Conservation (phyloP, 2,797 vertebrate species). For the Takifugu rubripes region DNA sequence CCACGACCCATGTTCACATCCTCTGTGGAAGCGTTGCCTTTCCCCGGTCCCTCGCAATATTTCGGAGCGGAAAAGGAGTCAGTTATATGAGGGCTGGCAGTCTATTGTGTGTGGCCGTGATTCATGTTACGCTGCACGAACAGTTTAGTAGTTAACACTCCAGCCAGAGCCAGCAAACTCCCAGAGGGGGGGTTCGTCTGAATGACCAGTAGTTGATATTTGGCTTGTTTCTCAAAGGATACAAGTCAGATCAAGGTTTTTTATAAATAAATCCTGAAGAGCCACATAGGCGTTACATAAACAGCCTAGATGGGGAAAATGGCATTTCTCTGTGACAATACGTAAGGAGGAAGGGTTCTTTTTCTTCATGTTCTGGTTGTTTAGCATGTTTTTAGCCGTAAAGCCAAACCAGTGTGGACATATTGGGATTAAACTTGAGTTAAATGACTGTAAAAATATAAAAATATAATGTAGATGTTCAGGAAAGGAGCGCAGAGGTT, state of each 20-base stretch:
- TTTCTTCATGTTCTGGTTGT: no score
- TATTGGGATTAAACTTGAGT: no score
- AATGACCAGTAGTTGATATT: conserved; percentile 26
- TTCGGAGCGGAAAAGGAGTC: conserved; percentile 59
- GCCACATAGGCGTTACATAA: background rate
- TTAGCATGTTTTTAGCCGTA: no score
- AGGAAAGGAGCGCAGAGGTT: background rate
- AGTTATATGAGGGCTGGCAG: conserved; percentile 45
- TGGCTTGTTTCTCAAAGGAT: conserved; percentile 14
- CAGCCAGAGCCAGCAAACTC: conserved; percentile 21
- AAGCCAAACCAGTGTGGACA: no score
- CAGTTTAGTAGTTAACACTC: conserved; percentile 32
- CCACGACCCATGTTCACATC: conserved; percentile 73
- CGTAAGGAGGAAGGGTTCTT: no score
- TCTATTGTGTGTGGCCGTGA: conserved; percentile 65
- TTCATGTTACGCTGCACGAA: conserved; percentile 46
- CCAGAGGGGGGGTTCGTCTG: conserved; percentile 8
- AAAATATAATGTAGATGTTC: background rate
- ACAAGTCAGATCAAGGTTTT: background rate
- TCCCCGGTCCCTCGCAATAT: conserved; percentile 60
- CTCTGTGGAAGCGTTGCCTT: conserved; percentile 72
- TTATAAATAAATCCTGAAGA: background rate
- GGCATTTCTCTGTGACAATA: background rate
- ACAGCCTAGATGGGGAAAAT: background rate
- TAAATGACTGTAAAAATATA: no score